Conservation (phyloP, 2,113 vertebrate species). For the Nothocercus julius region DNA sequence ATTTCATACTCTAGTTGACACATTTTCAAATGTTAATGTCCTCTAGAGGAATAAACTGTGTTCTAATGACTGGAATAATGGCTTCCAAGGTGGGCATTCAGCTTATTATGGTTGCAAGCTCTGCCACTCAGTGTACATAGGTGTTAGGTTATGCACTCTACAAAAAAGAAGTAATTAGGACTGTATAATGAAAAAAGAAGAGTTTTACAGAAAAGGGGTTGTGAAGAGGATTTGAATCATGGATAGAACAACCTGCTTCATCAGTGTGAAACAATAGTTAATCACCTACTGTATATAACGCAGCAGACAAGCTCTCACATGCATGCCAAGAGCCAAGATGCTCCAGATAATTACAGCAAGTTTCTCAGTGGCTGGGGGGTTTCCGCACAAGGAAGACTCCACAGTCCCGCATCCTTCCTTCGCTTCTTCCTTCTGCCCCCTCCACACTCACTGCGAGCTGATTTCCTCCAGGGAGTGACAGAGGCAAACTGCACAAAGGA, state of each 20-base stretch:
- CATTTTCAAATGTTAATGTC: constrained; percentile 81
- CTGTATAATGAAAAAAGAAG: constrained; percentile 43
- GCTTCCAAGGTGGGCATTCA: constrained; percentile 75
- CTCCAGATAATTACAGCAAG: constrained; percentile 22
- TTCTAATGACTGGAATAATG: constrained; percentile 80
- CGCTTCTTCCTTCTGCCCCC: not conserved
- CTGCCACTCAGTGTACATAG: constrained; percentile 66
- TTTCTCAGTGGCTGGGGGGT: constrained; percentile 11
- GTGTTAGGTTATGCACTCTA: constrained; percentile 70
- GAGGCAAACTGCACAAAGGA: not conserved
- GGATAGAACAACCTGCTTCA: constrained; percentile 56
- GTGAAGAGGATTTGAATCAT: constrained; percentile 63
- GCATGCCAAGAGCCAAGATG: constrained; percentile 10
- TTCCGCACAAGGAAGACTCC: constrained; percentile 18
- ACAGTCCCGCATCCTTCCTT: not conserved
- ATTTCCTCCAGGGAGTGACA: not conserved
- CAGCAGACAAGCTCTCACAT: not conserved
- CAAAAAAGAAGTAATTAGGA: constrained; percentile 73
- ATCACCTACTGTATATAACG: constrained; percentile 58
- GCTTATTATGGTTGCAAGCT: constrained; percentile 73
- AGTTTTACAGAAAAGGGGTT: constrained; percentile 55
- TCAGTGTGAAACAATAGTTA: constrained; percentile 67
- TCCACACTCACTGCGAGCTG: not conserved
- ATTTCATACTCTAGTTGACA: constrained; percentile 76
- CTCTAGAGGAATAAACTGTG: constrained; percentile 74